A percentile compares a stretch with the other conserved stretches of the same genome.
Evolutionary conservation across 2,888 invertebrate species (phyloP).

Genomic region (Artemia sp.): DNA sequence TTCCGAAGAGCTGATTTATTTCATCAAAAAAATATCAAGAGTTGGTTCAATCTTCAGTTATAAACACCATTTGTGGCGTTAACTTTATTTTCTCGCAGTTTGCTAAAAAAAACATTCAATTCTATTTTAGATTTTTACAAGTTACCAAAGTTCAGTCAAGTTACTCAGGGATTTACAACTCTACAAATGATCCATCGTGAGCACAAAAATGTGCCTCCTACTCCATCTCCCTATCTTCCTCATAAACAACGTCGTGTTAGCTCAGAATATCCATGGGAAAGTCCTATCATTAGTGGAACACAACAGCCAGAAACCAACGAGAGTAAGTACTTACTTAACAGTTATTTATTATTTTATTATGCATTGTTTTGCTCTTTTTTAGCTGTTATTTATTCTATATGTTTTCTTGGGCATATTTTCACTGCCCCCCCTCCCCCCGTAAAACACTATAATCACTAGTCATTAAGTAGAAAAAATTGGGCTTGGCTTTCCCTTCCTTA

Average conservation of each 20-base stretch:
- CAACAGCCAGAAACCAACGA: background rate
- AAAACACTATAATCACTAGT: no score
- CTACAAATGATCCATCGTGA: constrained; percentile 42
- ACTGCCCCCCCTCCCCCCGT: no score
- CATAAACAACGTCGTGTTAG: background rate
- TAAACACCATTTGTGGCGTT: background rate
- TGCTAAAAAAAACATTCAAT: constrained; percentile 21
- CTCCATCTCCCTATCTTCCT: background rate
- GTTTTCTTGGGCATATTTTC: no score
- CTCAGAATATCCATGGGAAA: background rate
- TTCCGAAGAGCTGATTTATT: no score
- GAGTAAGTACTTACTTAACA: background rate
- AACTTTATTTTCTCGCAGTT: background rate
- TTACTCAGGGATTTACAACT: constrained; percentile 48
- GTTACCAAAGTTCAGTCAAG: constrained; percentile 49
- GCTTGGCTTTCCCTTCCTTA: no score
- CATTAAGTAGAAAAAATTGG: no score
- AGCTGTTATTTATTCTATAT: no score
- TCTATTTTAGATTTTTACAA: constrained; percentile 41
- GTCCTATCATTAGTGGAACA: background rate
- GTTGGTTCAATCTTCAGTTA: background rate
- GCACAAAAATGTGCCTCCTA: constrained; percentile 27
- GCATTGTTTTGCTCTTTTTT: no score
- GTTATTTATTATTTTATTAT: no score
- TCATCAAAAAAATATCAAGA: no score